These are phyloP conservation scores for Diaperis boleti DNA, from an alignment of 2,888 invertebrate species.

Conservation along the genomic window DNA sequence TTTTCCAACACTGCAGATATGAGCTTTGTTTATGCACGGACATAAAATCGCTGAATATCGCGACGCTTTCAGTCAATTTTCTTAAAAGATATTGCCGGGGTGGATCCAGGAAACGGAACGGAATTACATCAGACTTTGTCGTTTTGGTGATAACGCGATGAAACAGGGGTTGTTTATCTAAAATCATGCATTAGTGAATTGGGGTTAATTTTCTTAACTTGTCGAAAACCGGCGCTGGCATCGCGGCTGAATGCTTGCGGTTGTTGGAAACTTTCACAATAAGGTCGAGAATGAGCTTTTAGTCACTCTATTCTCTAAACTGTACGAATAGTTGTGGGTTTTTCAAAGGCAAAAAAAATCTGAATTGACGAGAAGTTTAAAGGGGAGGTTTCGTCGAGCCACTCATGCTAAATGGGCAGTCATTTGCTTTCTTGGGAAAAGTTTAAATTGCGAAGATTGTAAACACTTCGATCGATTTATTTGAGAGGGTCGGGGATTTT, in stretches of 20 bases:
- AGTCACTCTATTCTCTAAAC: not conserved
- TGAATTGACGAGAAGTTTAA: too few relatives aligned
- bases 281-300: not conserved
- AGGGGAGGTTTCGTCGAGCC: too few relatives aligned
- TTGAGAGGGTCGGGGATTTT: too few relatives aligned
- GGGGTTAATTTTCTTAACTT: not conserved
- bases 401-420: not conserved
- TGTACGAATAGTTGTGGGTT: too few relatives aligned
- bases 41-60: not conserved
- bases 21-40: too few relatives aligned
- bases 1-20: too few relatives aligned
- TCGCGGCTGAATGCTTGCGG: not conserved
- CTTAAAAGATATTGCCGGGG: not conserved
- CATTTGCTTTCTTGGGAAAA: too few relatives aligned
- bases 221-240: not conserved
- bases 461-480: too few relatives aligned
- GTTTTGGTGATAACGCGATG: not conserved
- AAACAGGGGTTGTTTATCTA: not conserved
- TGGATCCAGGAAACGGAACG: not conserved
- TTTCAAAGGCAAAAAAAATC: too few relatives aligned
- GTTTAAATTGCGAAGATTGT: too few relatives aligned
- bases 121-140: not conserved
- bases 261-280: not conserved
- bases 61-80: not conserved
- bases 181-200: not conserved